Evolutionary conservation across 2,888 invertebrate species (phyloP).

Genomic region (Fragum sueziense): DNA sequence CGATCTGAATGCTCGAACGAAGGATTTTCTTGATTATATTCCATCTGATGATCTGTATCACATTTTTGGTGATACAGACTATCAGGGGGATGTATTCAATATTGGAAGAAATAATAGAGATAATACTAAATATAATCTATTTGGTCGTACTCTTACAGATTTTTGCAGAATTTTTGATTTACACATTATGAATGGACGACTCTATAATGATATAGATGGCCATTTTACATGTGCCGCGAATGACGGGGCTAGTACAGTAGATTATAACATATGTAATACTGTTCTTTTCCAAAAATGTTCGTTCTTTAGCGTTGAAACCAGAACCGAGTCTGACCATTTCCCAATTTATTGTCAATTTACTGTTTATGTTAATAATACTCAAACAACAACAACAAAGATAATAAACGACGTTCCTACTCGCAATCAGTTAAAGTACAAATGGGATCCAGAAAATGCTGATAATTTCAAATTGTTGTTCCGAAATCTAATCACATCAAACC

Average conservation of each 20-base stretch:
- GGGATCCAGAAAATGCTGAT: not conserved
- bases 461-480: not conserved
- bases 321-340: conserved; percentile 23
- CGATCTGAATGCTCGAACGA: no score
- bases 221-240: no score
- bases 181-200: conserved; percentile 30
- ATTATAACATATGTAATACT: conserved; percentile 11
- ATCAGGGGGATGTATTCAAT: conserved; percentile 25
- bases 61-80: conserved; percentile 27
- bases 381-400: not conserved
- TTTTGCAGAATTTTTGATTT: conserved; percentile 25
- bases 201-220: conserved; percentile 12
- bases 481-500: not conserved
- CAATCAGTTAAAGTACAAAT: not conserved
- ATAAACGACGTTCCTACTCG: not conserved
- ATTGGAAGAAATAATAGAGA: conserved; percentile 13
- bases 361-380: not conserved
- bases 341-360: conserved; percentile 2
- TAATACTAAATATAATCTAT: conserved; percentile 7
- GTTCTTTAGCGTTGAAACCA: conserved; percentile 7
- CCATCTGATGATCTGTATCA: conserved; percentile 23
- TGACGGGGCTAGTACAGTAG: no score
- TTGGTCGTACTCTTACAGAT: no score
- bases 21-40: conserved; percentile 36
- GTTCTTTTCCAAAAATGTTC: not conserved